phyloP scores from a whole-genome alignment of 2,888 invertebrate genomes.

The Steinernema hermaphroditum region DNA sequence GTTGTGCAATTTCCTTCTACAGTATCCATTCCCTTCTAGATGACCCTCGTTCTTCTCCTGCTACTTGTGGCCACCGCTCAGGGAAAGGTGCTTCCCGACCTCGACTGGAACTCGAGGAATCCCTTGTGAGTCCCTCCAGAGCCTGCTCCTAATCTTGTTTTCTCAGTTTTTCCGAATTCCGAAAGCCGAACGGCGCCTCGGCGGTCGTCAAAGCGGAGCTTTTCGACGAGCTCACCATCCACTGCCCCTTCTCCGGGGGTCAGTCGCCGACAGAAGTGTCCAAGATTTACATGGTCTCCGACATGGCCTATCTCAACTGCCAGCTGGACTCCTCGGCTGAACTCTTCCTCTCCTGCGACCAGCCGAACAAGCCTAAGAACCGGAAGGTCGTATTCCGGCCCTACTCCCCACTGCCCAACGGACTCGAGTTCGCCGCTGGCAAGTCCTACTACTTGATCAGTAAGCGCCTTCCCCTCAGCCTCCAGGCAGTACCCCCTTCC shows the following conservation, averaged over 20 bases:
- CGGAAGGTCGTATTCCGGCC: constrained; percentile 19
- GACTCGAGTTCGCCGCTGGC: constrained; percentile 28
- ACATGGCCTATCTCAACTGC: constrained; percentile 34
- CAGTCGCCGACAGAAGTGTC: not conserved
- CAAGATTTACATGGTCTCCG: constrained; percentile 31
- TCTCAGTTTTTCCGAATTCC: constrained; percentile 5
- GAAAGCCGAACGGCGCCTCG: not conserved
- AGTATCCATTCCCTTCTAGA: not conserved
- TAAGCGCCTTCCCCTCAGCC: not conserved
- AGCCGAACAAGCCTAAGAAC: not conserved
- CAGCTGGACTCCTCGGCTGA: constrained; percentile 36
- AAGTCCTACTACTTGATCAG: constrained; percentile 36
- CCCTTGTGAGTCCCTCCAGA: constrained; percentile 26
- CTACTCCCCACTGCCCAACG: constrained; percentile 20
- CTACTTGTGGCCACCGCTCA: not conserved
- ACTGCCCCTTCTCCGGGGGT: not conserved
- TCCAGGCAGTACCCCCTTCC: constrained; percentile 1
- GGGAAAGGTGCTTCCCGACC: constrained; percentile 27
- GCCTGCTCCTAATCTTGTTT: not conserved
- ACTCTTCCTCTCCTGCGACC: constrained; percentile 30
- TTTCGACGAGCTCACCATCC: constrained; percentile 15
- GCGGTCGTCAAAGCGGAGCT: not conserved
- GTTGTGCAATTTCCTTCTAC: not conserved
- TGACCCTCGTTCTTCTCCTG: not conserved
- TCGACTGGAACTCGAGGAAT: constrained; percentile 33